Base-by-base conservation (phyloP, 2,113 vertebrate species). In the human (Homo sapiens) region DNA sequence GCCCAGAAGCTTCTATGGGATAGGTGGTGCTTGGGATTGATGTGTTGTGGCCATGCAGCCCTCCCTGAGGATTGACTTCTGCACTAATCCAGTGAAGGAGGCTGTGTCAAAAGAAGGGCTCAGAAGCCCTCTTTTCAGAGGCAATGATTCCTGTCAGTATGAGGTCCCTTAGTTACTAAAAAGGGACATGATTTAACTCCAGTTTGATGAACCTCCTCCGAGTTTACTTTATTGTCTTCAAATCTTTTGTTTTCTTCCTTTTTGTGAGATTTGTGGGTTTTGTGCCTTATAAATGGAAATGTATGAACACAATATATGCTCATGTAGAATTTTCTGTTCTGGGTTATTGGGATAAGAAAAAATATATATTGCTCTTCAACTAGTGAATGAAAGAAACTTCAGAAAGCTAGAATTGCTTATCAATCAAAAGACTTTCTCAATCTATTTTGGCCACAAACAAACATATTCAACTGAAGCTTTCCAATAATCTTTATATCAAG, bases 221-320 rank as follows among this genome's bases (percentile, higher is more conserved):
- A 91, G 16, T 20, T 68, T 86, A 93, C 76, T 95, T 70, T 45
- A 16, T 96, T 73, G 38, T 94, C 83, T 96, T 96, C 20, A 68
- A 12, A 38, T 57, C 52, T 82, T 76, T 88, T 92, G 18, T 92
- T 91, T 82, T 50, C 18, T 64, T 61, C n/a, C 78, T 81, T 96
- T 82, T 43, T 84, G 35, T 87, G 59, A 95, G 88, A 90, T 92
- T 66, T 94, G 35, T 96, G 87, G 50, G 48, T 72, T 96, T 94
- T 80, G 96, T 98, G 97, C 96, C 97, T 97, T 97, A 97, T 89
- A 95, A 94, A 86, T 92, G 96, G 76, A 93, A 92, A 96, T 73
- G 38, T 94, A 64, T 50, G 23, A 94, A 92, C 23, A 87, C 68
- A 91, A 81, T 72, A 25, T 91, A 55, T 35, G 14, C 61, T n/a